phyloP scores from a whole-genome alignment of 1,140 invertebrate species.

The Elysia chlorotica region DNA sequence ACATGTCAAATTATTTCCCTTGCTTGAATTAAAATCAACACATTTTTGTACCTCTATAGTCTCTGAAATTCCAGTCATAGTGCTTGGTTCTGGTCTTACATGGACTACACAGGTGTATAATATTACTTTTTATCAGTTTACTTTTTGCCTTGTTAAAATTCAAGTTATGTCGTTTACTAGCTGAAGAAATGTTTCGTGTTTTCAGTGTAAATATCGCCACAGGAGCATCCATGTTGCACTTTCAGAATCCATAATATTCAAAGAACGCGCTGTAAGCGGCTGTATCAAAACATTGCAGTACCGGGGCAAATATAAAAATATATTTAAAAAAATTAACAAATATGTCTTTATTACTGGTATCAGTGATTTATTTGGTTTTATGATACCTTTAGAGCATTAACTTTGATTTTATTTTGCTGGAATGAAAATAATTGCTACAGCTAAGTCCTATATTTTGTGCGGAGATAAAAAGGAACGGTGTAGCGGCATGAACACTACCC shows the following conservation, averaged over 20 bases:
- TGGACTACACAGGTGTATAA: not conserved
- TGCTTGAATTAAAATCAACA: not conserved
- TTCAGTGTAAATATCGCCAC: not conserved
- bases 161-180: not conserved
- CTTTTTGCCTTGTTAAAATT: not conserved
- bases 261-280: slow-evolving; percentile 21
- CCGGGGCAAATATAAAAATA: not conserved
- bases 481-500: not conserved
- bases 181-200: not conserved
- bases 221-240: too few relatives aligned
- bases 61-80: not conserved
- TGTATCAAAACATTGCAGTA: slow-evolving; percentile 3
- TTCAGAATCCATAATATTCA: too few relatives aligned
- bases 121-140: not conserved
- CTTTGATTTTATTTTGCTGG: not conserved
- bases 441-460: not conserved
- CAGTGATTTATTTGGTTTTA: not conserved
- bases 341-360: not conserved
- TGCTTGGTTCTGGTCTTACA: not conserved
- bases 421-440: not conserved
- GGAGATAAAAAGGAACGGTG: not conserved
- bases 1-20: not conserved
- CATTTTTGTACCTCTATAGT: not conserved
- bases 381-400: not conserved
- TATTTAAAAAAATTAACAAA: not conserved